These are phyloP conservation scores for Aethina tumida DNA, from an alignment of 1,140 invertebrate species.

Conservation along the genomic window DNA sequence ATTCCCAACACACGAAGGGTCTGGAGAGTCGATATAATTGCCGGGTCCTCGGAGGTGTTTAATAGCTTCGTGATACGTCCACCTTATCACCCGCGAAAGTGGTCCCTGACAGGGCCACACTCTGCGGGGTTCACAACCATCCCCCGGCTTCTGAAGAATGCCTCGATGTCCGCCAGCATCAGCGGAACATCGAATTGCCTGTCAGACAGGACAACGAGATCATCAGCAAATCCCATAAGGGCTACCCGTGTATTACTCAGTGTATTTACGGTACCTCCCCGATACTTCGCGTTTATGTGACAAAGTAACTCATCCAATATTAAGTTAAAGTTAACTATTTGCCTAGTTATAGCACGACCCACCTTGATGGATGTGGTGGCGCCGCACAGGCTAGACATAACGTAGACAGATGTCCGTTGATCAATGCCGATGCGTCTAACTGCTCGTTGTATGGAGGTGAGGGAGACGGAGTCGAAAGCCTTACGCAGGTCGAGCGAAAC, in stretches of 20 bases:
- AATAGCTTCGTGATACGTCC: too few relatives aligned
- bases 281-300: conserved; percentile 41
- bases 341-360: conserved; percentile 9
- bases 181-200: background rate
- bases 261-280: too few relatives aligned
- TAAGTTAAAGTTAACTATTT: conserved; percentile 28
- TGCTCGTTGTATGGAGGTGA: conserved; percentile 23
- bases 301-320: conserved; percentile 42
- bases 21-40: too few relatives aligned
- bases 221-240: conserved; percentile 17
- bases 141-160: too few relatives aligned
- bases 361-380: conserved; percentile 20
- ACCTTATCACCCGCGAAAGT: too few relatives aligned
- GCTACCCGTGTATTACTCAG: too few relatives aligned
- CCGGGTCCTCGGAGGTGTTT: too few relatives aligned
- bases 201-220: conserved; percentile 10
- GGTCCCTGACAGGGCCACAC: too few relatives aligned
- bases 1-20: too few relatives aligned
- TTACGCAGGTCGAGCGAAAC: conserved; percentile 30
- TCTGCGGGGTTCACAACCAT: too few relatives aligned
- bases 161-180: background rate
- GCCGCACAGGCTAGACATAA: conserved; percentile 19
- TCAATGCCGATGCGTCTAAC: conserved; percentile 11
- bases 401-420: conserved; percentile 10
- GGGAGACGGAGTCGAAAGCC: conserved; percentile 35